Evolutionary conservation across 1,140 invertebrate genomes (phyloP).

Genomic region (Stenopsyche tienmushanensis): DNA sequence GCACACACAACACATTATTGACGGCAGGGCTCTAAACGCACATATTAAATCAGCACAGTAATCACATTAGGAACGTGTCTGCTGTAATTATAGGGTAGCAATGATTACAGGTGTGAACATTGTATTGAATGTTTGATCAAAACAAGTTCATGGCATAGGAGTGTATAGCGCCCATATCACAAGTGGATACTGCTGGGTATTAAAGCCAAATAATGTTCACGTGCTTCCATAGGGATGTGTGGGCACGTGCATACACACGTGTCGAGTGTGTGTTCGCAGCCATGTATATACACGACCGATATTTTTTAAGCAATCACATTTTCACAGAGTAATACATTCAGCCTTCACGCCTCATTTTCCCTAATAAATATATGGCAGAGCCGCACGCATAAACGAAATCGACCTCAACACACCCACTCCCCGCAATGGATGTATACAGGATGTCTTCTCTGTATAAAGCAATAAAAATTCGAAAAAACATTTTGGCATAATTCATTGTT

Average conservation of each 20-base stretch:
- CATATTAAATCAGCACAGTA: no score
- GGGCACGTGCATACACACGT: neutral
- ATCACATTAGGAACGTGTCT: neutral
- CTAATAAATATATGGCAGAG: conserved; percentile 22
- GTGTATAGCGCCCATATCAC: no score
- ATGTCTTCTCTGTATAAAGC: no score
- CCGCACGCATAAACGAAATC: conserved; percentile 11
- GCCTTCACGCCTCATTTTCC: conserved; percentile 21
- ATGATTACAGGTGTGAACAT: neutral
- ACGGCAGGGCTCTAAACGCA: no score
- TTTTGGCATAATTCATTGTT: no score
- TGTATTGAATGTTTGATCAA: neutral
- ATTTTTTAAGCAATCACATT: conserved; percentile 21
- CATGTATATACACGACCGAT: no score
- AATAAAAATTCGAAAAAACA: no score
- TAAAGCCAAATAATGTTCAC: neutral
- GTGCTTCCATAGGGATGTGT: neutral
- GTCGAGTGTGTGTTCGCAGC: no score
- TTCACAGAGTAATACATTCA: conserved; percentile 18
- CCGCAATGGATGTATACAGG: no score
- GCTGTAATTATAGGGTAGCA: neutral
- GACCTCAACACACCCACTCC: conserved; percentile 4
- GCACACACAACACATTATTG: no score
- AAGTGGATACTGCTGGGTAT: no score
- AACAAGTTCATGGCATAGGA: neutral